These are phyloP conservation scores for Philotrypesis tridentata DNA, from an alignment of 1,140 invertebrate species.

Conservation along the genomic window DNA sequence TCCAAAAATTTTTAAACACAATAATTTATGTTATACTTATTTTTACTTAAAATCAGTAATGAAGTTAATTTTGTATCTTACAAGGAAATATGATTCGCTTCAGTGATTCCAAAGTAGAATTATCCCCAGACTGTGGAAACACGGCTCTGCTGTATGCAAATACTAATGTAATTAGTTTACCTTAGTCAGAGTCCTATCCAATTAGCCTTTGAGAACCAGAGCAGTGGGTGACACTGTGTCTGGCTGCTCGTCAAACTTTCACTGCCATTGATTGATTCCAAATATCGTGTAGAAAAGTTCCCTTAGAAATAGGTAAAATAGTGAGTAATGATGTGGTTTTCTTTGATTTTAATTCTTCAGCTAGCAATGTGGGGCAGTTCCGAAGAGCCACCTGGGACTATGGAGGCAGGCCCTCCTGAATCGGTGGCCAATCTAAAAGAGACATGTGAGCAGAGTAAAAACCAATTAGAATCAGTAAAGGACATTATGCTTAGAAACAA, in stretches of 20 bases:
- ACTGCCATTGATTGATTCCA: slow-evolving; percentile 66
- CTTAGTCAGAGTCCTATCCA: slow-evolving; percentile 65
- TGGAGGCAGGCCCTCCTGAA: slow-evolving; percentile 61
- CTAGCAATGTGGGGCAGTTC: slow-evolving; percentile 66
- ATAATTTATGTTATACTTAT: background rate
- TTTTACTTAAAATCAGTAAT: background rate
- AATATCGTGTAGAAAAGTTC: slow-evolving; percentile 38
- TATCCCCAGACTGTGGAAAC: slow-evolving; percentile 48
- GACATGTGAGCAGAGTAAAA: slow-evolving; percentile 64
- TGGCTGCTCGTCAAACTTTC: slow-evolving; percentile 65
- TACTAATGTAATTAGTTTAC: slow-evolving; percentile 71
- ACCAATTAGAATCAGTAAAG: slow-evolving; percentile 65
- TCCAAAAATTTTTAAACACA: background rate
- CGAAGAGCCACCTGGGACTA: slow-evolving; percentile 64
- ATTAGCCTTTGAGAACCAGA: slow-evolving; percentile 69
- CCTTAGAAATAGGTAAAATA: slow-evolving; percentile 31
- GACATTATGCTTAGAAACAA: slow-evolving; percentile 69
- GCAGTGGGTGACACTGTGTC: slow-evolving; percentile 64
- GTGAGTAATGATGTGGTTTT: slow-evolving; percentile 66
- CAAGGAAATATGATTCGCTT: slow-evolving; percentile 36
- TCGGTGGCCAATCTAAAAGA: slow-evolving; percentile 53
- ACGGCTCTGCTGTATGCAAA: slow-evolving; percentile 50
- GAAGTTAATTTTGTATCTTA: background rate
- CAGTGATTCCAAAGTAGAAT: slow-evolving; percentile 39
- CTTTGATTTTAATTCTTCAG: slow-evolving; percentile 66